Evolutionary conservation across 2,888 invertebrate genomes (phyloP).

Genomic region (Melinaea marsaeus): DNA sequence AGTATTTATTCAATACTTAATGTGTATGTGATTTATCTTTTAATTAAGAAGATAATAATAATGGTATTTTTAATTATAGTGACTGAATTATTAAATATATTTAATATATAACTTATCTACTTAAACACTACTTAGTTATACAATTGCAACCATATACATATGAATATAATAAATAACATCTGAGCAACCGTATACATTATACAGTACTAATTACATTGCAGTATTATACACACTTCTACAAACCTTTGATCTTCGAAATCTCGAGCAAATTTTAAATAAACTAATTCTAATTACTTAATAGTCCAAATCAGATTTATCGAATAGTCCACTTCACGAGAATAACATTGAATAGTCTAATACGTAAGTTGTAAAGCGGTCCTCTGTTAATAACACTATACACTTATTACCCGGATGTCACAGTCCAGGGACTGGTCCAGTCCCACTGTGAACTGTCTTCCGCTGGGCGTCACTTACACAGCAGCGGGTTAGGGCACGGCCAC

Average conservation of each 20-base stretch:
- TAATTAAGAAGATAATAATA: no score
- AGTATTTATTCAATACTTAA: conserved; percentile 18
- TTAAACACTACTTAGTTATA: neutral
- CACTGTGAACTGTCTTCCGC: no score
- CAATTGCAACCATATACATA: neutral
- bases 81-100: no score
- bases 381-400: no score
- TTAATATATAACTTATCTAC: neutral
- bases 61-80: no score
- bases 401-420: no score
- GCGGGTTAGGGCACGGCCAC: conserved; percentile 66
- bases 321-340: conserved; percentile 2
- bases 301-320: neutral
- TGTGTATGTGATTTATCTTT: conserved; percentile 7
- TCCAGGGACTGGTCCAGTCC: no score
- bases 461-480: conserved; percentile 49
- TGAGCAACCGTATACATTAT: neutral
- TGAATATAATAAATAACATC: conserved; percentile 4
- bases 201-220: neutral
- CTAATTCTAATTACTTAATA: neutral
- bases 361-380: neutral
- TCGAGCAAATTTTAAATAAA: neutral
- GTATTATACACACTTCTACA: no score
- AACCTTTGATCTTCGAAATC: neutral
- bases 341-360: neutral